Conservation (phyloP, 2,888 invertebrate species). For the Cephus spinipes region DNA sequence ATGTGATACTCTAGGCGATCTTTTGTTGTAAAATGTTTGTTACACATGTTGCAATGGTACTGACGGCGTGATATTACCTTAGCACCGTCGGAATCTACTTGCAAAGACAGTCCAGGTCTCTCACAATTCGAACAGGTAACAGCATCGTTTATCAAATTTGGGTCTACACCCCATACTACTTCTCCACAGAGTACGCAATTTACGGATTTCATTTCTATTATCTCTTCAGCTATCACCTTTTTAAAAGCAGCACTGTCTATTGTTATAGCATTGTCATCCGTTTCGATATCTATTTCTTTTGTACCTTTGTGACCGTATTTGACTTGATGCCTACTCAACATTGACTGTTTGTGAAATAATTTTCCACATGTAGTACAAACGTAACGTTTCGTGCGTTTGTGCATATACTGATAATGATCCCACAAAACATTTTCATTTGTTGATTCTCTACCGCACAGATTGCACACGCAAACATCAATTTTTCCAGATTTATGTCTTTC, state of each 20-base stretch:
- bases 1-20: slow-evolving; percentile 22
- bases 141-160: slow-evolving; percentile 22
- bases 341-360: slow-evolving; percentile 21
- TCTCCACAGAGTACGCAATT: slow-evolving; percentile 21
- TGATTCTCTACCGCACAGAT: slow-evolving; percentile 19
- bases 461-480: slow-evolving; percentile 17
- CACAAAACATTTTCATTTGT: slow-evolving; percentile 22
- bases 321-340: slow-evolving; percentile 19
- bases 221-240: slow-evolving; percentile 20
- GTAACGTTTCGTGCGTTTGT: slow-evolving; percentile 22
- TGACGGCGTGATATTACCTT: slow-evolving; percentile 21
- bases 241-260: slow-evolving; percentile 21
- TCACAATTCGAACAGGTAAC: slow-evolving; percentile 20
- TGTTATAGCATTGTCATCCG: slow-evolving; percentile 16
- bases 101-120: slow-evolving; percentile 18
- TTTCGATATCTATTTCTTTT: slow-evolving; percentile 19
- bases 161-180: slow-evolving; percentile 21
- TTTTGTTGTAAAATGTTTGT: slow-evolving; percentile 21
- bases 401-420: slow-evolving; percentile 25
- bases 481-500: slow-evolving; percentile 18
- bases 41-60: slow-evolving; percentile 23
- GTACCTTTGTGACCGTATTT: slow-evolving; percentile 21
- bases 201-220: slow-evolving; percentile 22
- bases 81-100: slow-evolving; percentile 21
- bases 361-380: slow-evolving; percentile 23